Evolutionary conservation across 2,888 invertebrate genomes (phyloP), one percentile per base, ranked within the genome.

Genomic region (Limenitis camilla): DNA sequence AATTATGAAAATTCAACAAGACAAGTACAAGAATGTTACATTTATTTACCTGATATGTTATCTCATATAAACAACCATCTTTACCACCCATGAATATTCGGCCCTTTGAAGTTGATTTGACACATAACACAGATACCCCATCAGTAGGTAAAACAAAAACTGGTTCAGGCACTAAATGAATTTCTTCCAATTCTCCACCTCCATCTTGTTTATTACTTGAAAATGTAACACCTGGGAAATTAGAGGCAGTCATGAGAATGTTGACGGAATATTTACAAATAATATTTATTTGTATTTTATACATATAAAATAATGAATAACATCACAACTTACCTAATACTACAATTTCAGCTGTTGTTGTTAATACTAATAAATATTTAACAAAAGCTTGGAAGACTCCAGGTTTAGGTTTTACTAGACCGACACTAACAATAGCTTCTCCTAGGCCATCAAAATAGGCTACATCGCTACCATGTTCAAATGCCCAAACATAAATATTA

Each of bases 401-500:
- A 33, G 91, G 79, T 77, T 95, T 97, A 0, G 98, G 98, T 71
- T 91, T 92, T 0, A 97, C 93, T 55, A 99, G 82, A 2, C 96
- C 97, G 49, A 98, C 97, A 75, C 96, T 94, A 42, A 98, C 90
- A 68, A 99, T 98, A 1, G 97, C 94, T 78, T 98, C 97, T 63
- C 93, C 95, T 1, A 99, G 89, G 0, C 97, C 97, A 89, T 99
- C 98, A 82, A 95, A 99, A 80, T 96, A 99, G 1, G 98, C 97
- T 29, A 99, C 92, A 88, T 99, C 99, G 57, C 93, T 91, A 45
- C 96, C 95, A 81, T 96, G 94, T 79, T 98, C 97, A 84, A 97
- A 99, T 29, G 97, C 95, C 99, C 99, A 99, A 33, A 98, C 92
- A 87, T 97, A 99, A 64, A 99, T 94, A 83, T 98, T 97, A 67